Conservation (phyloP, 1,140 invertebrate species). For the Nixonia krombeini region DNA sequence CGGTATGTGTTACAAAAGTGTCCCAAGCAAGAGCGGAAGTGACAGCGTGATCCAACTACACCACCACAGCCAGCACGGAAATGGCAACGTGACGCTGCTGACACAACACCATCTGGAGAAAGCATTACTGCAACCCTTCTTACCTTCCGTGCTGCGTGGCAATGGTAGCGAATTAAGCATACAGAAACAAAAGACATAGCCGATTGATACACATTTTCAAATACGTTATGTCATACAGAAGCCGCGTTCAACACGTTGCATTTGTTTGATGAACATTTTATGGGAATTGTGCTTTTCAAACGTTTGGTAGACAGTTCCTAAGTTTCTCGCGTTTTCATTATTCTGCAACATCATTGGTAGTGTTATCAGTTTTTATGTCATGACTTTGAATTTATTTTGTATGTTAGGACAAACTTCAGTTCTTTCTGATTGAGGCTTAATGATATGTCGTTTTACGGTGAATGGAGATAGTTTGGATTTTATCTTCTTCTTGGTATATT, state of each 20-base stretch:
- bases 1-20: constrained; percentile 69
- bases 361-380: too few relatives aligned
- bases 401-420: too few relatives aligned
- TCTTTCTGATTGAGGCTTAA: too few relatives aligned
- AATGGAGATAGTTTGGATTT: too few relatives aligned
- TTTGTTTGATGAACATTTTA: too few relatives aligned
- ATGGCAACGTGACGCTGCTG: constrained; percentile 56
- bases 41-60: constrained; percentile 47
- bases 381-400: too few relatives aligned
- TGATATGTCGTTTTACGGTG: too few relatives aligned
- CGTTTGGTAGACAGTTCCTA: too few relatives aligned
- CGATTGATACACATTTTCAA: not conserved
- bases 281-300: too few relatives aligned
- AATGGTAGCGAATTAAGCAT: constrained; percentile 65
- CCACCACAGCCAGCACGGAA: constrained; percentile 51
- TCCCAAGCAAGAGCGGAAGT: constrained; percentile 55
- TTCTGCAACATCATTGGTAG: too few relatives aligned
- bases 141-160: constrained; percentile 65
- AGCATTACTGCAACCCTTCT: constrained; percentile 64
- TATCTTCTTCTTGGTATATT: too few relatives aligned
- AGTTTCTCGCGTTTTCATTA: too few relatives aligned
- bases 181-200: constrained; percentile 39
- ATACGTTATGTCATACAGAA: constrained; percentile 1
- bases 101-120: constrained; percentile 62
- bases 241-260: not conserved